phyloP scores from a whole-genome alignment of 2,888 invertebrate genomes.

The Archips crataeganus region DNA sequence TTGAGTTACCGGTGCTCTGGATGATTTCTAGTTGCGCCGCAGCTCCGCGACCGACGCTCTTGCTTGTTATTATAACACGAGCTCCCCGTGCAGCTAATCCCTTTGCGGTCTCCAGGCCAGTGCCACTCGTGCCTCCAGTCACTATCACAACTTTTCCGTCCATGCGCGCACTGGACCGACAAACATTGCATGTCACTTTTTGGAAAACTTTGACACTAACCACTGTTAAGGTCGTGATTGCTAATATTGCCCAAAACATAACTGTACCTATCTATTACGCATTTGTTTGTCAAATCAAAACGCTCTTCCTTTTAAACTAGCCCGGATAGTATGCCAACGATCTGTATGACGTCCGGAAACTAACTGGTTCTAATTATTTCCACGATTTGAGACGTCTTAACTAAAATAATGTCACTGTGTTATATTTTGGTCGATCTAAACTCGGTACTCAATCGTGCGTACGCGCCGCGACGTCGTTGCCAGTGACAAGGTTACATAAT shows the following conservation, averaged over 20 bases:
- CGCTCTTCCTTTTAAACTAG: not conserved
- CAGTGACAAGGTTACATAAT: conserved; percentile 61
- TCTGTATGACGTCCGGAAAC: conserved; percentile 19
- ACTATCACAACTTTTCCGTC: conserved; percentile 79
- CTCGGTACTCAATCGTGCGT: conserved; percentile 62
- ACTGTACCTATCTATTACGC: not conserved
- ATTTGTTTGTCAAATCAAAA: conserved; percentile 8
- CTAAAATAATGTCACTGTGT: conserved; percentile 44
- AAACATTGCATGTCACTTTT: conserved; percentile 74
- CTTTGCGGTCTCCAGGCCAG: conserved; percentile 83
- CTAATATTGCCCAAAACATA: conserved; percentile 47
- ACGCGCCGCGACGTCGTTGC: conserved; percentile 53
- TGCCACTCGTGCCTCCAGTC: conserved; percentile 80
- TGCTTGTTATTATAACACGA: conserved; percentile 80
- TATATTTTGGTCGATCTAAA: conserved; percentile 52
- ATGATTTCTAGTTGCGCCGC: conserved; percentile 72
- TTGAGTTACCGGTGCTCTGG: conserved; percentile 67
- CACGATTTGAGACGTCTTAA: conserved; percentile 29
- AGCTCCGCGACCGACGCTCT: conserved; percentile 70
- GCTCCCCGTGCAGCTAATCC: conserved; percentile 83
- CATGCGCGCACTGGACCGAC: conserved; percentile 76
- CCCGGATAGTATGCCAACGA: not conserved
- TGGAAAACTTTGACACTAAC: conserved; percentile 70
- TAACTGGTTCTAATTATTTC: conserved; percentile 32
- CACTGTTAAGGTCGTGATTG: conserved; percentile 54